phyloP scores from a whole-genome alignment of 2,888 invertebrate species.

The Lysandra coridon region DNA sequence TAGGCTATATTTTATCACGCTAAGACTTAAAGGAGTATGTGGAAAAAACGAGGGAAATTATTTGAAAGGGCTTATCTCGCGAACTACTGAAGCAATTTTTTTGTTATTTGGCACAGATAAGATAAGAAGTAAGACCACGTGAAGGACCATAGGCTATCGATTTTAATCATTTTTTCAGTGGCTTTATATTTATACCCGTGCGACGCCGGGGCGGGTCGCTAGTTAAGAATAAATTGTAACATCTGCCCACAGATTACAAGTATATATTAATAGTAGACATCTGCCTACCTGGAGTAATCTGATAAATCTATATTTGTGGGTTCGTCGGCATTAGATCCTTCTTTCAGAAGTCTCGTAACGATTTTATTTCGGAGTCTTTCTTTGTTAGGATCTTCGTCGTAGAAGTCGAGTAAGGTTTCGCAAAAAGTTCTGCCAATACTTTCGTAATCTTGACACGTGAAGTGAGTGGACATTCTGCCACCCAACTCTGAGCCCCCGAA shows the following conservation, averaged over 20 bases:
- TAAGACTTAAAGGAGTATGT: too few relatives aligned
- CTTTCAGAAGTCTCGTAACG: slow-evolving; percentile 87
- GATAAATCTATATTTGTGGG: slow-evolving; percentile 92
- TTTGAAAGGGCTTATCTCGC: too few relatives aligned
- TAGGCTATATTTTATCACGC: too few relatives aligned
- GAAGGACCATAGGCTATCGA: too few relatives aligned
- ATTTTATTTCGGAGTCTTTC: slow-evolving; percentile 90
- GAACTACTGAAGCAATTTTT: too few relatives aligned
- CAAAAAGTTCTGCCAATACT: slow-evolving; percentile 94
- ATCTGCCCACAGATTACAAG: not conserved
- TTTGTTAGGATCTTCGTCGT: slow-evolving; percentile 91
- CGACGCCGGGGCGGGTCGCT: too few relatives aligned
- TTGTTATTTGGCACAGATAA: too few relatives aligned
- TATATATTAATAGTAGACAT: too few relatives aligned
- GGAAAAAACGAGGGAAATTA: too few relatives aligned
- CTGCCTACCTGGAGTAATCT: slow-evolving; percentile 89
- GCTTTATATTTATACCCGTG: too few relatives aligned
- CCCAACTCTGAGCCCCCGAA: slow-evolving; percentile 94
- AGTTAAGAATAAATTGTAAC: not conserved
- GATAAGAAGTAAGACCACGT: too few relatives aligned
- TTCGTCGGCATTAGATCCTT: slow-evolving; percentile 93
- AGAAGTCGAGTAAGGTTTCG: slow-evolving; percentile 95
- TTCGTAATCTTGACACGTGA: slow-evolving; percentile 83
- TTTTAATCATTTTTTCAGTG: too few relatives aligned
- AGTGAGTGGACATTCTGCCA: slow-evolving; percentile 90